phyloP scores from a whole-genome alignment of 2,888 invertebrate species.

The Lasioglossum lativentre region DNA sequence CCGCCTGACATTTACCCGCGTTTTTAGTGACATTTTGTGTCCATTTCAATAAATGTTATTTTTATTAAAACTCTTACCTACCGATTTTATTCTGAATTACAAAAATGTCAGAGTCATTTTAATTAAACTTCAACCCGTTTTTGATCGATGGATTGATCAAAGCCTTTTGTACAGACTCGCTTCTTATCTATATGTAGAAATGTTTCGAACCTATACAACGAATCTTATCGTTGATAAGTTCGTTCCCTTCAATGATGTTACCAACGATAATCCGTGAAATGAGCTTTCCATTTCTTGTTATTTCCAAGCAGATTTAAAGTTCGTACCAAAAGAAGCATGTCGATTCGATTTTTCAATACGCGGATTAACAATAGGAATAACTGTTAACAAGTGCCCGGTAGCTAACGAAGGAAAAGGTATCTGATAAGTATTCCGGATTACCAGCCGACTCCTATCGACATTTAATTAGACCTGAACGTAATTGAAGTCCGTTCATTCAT shows the following conservation, averaged over 20 bases:
- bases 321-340: neutral
- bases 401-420: constrained; percentile 25
- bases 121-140: neutral
- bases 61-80: neutral
- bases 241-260: neutral
- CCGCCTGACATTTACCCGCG: neutral
- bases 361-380: neutral
- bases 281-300: neutral
- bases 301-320: neutral
- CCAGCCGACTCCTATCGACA: constrained; percentile 37
- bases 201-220: neutral
- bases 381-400: constrained; percentile 9
- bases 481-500: constrained; percentile 45
- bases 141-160: neutral
- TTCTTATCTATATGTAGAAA: neutral
- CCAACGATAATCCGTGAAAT: neutral
- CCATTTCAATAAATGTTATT: neutral
- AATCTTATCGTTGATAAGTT: neutral
- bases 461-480: constrained; percentile 59
- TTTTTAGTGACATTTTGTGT: neutral
- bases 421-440: constrained; percentile 23
- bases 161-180: neutral
- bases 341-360: neutral
- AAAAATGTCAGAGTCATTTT: neutral
- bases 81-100: neutral